Conservation (phyloP, 2,888 invertebrate genomes). For the Drosophila pseudotalamancana region DNA sequence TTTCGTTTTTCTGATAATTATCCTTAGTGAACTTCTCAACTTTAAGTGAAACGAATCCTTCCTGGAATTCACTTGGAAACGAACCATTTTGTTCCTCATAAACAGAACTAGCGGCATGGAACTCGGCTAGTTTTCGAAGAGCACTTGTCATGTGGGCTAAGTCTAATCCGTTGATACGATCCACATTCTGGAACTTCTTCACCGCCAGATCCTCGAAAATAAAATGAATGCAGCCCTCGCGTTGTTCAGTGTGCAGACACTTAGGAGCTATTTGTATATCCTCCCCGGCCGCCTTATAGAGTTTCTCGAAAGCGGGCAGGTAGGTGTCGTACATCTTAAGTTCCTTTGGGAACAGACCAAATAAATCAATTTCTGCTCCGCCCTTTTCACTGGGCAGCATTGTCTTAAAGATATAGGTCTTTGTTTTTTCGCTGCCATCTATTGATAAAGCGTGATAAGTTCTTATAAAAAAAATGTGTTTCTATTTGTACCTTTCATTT, state of each 20-base stretch:
- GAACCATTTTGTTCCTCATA: constrained; percentile 71
- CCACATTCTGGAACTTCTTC: constrained; percentile 64
- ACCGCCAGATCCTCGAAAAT: constrained; percentile 78
- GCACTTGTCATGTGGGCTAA: constrained; percentile 69
- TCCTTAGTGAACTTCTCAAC: constrained; percentile 9
- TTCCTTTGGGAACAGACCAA: constrained; percentile 80
- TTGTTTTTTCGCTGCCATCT: constrained; percentile 64
- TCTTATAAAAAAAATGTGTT: too few relatives aligned
- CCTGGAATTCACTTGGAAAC: constrained; percentile 56
- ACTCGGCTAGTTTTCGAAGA: constrained; percentile 77
- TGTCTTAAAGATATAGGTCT: constrained; percentile 77
- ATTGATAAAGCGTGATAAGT: too few relatives aligned
- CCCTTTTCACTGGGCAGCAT: constrained; percentile 67
- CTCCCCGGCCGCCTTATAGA: constrained; percentile 71
- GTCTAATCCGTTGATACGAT: constrained; percentile 77
- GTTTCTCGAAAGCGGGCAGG: constrained; percentile 76
- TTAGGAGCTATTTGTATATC: constrained; percentile 74
- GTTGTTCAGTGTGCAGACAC: constrained; percentile 63
- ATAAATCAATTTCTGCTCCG: constrained; percentile 49
- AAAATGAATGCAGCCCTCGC: constrained; percentile 61
- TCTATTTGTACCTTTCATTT: constrained; percentile 76
- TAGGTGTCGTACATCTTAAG: constrained; percentile 74
- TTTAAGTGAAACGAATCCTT: constrained; percentile 49
- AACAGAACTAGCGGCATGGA: constrained; percentile 81
- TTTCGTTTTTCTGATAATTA: constrained; percentile 12